These are phyloP conservation scores for Acrocyrtus sp. DNA, from an alignment of 2,888 invertebrate species.

Conservation along the genomic window DNA sequence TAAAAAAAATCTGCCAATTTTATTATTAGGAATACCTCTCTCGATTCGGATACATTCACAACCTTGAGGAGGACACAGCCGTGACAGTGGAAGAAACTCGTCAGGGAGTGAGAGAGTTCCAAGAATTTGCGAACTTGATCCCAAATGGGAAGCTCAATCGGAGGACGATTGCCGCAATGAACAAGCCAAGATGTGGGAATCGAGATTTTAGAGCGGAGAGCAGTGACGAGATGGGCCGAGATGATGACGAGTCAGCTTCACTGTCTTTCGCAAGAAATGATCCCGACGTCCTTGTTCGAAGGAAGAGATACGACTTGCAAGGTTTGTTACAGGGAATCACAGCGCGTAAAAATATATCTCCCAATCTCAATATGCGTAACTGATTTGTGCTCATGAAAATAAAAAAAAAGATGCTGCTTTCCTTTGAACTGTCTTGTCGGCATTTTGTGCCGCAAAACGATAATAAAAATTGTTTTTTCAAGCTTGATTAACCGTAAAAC, in stretches of 20 bases:
- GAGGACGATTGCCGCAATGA: constrained; percentile 45
- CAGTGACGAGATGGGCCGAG: constrained; percentile 65
- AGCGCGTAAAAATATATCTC: too few species aligned
- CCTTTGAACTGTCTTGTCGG: too few species aligned
- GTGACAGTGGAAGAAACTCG: constrained; percentile 39
- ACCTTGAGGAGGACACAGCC: constrained; percentile 67
- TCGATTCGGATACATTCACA: constrained; percentile 58
- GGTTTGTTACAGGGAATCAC: too few species aligned
- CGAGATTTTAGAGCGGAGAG: constrained; percentile 65
- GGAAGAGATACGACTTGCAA: constrained; percentile 91
- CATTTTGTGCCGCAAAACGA: too few species aligned
- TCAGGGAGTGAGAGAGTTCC: constrained; percentile 49
- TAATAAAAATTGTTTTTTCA: too few species aligned
- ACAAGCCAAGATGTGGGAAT: constrained; percentile 54
- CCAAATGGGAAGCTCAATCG: constrained; percentile 50
- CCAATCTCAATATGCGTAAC: too few species aligned
- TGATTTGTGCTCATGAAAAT: too few species aligned
- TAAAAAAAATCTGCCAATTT: too few species aligned
- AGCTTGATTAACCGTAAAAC: too few species aligned
- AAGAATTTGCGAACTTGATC: constrained; percentile 46
- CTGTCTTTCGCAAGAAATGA: constrained; percentile 92
- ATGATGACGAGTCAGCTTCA: too few species aligned
- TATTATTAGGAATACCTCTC: constrained; percentile 52
- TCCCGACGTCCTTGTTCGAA: constrained; percentile 79
- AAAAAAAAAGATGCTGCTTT: too few species aligned